Base-by-base conservation (phyloP, 2,113 vertebrate species). In the Redunca redunca region DNA sequence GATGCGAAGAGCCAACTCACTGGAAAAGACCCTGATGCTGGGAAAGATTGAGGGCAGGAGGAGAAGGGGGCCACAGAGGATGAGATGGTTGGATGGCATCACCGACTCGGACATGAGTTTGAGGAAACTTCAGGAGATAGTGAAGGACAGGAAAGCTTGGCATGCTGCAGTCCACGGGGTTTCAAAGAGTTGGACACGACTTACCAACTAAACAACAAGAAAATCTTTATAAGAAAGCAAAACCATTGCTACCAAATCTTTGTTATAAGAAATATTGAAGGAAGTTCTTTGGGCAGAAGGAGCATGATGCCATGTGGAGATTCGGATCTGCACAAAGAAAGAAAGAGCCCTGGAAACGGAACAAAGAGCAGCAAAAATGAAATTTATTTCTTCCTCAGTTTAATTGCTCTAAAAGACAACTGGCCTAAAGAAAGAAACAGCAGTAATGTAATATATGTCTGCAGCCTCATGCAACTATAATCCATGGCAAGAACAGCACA, bases 371-470 rank as follows among this genome's bases (percentile, higher is more conserved):
- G 48, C 28, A 81, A 43, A 64, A n/a, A 81, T 53, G 33, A 26
- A 88, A 80, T 25, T 40, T 11, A 16, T 62, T 60, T 88, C 77
- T 30, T 62, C 43, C 16, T 60, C 14, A 3, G 26, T 10, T 36
- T 21, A 48, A 23, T 36, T 28, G 30, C 46, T 36, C 30, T 16
- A 11, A 5, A 48, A 94, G 58, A 36, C 46, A 36, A 48, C 50
- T 7, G 36, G 14, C 62, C 64, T 48, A 10, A 36, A 78, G 36
- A 25, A 21, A 90, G 33, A 14, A 78, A 7, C 3, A 26, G 19
- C 23, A 9, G 6, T 7, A 11, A n/a, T 0, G 13, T 3, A 19
- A 1, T 5, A 13, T 23, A 23, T 17, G 5, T 16, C n/a, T 62
- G 26, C 2, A 55, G 48, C 14, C 14, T 7, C 14, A 40, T 6